A percentile compares a stretch with the other conserved stretches of the same genome.
Evolutionary conservation across 2,797 vertebrate genomes (phyloP).

Genomic region (Emys orbicularis): DNA sequence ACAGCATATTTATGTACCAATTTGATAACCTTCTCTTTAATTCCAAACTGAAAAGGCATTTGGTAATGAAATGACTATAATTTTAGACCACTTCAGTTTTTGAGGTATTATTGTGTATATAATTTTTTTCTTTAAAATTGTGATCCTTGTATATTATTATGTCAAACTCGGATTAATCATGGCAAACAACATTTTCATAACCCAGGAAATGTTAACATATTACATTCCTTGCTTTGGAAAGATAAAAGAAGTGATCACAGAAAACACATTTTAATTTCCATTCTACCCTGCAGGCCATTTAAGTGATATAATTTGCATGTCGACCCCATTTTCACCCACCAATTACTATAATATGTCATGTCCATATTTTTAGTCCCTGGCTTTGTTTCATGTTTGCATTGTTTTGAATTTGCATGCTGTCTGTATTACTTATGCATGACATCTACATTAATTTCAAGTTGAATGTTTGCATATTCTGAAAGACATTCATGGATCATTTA

Average conservation of each 20-base stretch:
- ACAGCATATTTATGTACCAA: conserved; percentile 22
- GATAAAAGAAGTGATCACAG: conserved; percentile 71
- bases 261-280: conserved; percentile 77
- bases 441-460: conserved; percentile 68
- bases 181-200: conserved; percentile 74
- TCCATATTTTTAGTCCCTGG: conserved; percentile 55
- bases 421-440: conserved; percentile 80
- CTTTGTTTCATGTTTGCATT: conserved; percentile 76
- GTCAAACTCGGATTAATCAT: conserved; percentile 68
- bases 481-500: conserved; percentile 76
- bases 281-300: conserved; percentile 65
- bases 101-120: conserved; percentile 32
- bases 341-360: conserved; percentile 49
- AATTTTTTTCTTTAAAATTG: conserved; percentile 54
- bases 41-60: conserved; percentile 57
- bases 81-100: conserved; percentile 47
- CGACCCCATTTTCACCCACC: conserved; percentile 36
- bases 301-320: conserved; percentile 73
- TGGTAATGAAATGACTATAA: conserved; percentile 30
- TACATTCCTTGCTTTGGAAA: conserved; percentile 76
- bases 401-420: conserved; percentile 79
- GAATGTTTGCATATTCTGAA: conserved; percentile 73
- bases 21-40: conserved; percentile 46
- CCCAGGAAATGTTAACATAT: conserved; percentile 74
- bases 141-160: conserved; percentile 58